Percentiles rank a stretch among this genome's conserved stretches.
Conservation (phyloP, 2,888 invertebrate species). For the Drosophila subquinaria region DNA sequence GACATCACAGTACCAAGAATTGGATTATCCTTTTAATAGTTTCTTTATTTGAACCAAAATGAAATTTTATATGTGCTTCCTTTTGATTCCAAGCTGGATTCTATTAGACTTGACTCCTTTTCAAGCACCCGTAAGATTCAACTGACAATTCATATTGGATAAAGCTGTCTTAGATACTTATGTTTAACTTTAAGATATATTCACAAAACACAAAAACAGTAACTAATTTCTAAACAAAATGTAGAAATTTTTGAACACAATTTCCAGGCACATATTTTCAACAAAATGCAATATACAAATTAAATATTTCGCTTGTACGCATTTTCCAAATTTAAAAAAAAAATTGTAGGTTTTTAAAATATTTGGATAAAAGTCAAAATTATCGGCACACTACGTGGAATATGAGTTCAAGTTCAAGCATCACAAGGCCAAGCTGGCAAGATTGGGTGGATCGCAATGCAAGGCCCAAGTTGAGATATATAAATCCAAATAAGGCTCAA, state of each 20-base stretch:
- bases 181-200: neutral
- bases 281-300: neutral
- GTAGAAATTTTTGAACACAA: neutral
- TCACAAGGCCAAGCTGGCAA: constrained; percentile 33
- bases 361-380: constrained; percentile 24
- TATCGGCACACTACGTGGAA: constrained; percentile 26
- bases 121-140: neutral
- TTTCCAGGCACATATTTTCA: constrained; percentile 1
- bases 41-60: too few species aligned
- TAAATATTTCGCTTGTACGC: constrained; percentile 1
- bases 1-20: too few species aligned
- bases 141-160: neutral
- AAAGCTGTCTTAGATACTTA: neutral
- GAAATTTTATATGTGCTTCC: too few species aligned
- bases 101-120: neutral
- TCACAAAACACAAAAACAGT: neutral
- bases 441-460: constrained; percentile 73
- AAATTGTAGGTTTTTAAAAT: constrained; percentile 11
- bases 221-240: neutral
- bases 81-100: neutral
- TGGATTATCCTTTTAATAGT: too few species aligned
- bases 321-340: constrained; percentile 9
- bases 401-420: constrained; percentile 7
- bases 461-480: constrained; percentile 54
- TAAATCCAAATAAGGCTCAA: neutral